Conservation (phyloP, 2,888 invertebrate species). For the Axea sp. region DNA sequence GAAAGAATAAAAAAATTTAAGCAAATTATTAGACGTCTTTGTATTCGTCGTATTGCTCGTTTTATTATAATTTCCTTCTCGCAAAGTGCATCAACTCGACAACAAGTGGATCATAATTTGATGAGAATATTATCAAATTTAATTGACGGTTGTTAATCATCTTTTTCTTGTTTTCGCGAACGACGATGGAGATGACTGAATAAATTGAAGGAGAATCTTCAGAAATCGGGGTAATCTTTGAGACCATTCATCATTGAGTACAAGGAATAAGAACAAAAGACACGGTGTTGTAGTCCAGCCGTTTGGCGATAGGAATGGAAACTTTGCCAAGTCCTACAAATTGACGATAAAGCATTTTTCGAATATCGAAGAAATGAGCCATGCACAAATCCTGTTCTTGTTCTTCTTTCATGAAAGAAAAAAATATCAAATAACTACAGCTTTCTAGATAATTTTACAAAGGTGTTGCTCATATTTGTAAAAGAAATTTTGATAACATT, state of each 20-base stretch:
- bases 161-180: constrained; percentile 2
- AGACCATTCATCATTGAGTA: constrained; percentile 53
- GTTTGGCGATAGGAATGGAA: constrained; percentile 60
- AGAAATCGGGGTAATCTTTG: constrained; percentile 53
- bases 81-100: too few species aligned
- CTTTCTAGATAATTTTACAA: constrained; percentile 26
- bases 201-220: constrained; percentile 33
- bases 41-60: too few species aligned
- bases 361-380: constrained; percentile 56
- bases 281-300: constrained; percentile 47
- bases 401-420: constrained; percentile 31
- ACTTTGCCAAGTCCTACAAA: constrained; percentile 60
- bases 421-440: constrained; percentile 35
- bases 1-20: too few species aligned
- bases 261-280: constrained; percentile 58
- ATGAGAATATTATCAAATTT: constrained; percentile 9
- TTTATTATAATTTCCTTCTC: too few species aligned
- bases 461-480: constrained; percentile 39
- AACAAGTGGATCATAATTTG: constrained; percentile 15
- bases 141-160: neutral
- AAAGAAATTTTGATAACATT: constrained; percentile 1
- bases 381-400: constrained; percentile 54
- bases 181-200: constrained; percentile 30
- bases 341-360: constrained; percentile 61
- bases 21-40: too few species aligned